These are phyloP conservation scores for Phalloptychus januarius DNA, from an alignment of 2,797 vertebrate species.

Conservation along the genomic window DNA sequence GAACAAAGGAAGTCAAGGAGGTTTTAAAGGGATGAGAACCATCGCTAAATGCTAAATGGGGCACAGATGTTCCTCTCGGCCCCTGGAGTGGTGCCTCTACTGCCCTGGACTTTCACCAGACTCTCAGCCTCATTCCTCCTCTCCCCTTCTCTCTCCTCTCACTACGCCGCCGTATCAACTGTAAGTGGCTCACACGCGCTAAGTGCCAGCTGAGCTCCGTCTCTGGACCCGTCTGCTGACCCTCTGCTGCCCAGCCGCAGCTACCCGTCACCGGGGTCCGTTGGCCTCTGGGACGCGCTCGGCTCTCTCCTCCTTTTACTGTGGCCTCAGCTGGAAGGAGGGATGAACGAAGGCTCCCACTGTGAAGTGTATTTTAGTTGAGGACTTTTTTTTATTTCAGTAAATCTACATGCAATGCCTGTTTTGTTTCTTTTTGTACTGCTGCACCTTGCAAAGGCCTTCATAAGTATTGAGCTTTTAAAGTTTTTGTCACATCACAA, in stretches of 20 bases:
- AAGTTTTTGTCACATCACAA: background rate
- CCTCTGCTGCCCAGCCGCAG: conserved; percentile 59
- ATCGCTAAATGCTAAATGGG: conserved; percentile 83
- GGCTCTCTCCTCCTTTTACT: conserved; percentile 10
- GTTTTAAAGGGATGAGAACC: conserved; percentile 76
- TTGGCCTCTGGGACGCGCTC: conserved; percentile 35
- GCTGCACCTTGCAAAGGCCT: background rate
- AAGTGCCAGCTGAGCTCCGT: conserved; percentile 70
- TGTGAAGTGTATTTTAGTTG: conserved; percentile 5
- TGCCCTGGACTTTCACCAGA: conserved; percentile 71
- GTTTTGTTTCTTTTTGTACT: background rate
- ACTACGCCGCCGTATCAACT: conserved; percentile 36
- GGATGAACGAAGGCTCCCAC: conserved; percentile 15
- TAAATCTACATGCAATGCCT: background rate
- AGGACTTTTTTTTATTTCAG: background rate
- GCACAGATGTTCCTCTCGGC: conserved; percentile 75
- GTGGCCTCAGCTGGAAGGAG: conserved; percentile 13
- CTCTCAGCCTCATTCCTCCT: conserved; percentile 62
- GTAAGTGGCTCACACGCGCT: conserved; percentile 58
- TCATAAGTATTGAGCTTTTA: background rate
- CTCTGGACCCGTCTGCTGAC: conserved; percentile 63
- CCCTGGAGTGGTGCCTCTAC: conserved; percentile 69
- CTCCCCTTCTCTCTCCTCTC: conserved; percentile 26
- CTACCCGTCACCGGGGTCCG: conserved; percentile 49
- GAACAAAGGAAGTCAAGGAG: conserved; percentile 67